These are phyloP conservation scores for Chrysomallon squamiferum DNA, from an alignment of 1,140 invertebrate species.

Conservation along the genomic window DNA sequence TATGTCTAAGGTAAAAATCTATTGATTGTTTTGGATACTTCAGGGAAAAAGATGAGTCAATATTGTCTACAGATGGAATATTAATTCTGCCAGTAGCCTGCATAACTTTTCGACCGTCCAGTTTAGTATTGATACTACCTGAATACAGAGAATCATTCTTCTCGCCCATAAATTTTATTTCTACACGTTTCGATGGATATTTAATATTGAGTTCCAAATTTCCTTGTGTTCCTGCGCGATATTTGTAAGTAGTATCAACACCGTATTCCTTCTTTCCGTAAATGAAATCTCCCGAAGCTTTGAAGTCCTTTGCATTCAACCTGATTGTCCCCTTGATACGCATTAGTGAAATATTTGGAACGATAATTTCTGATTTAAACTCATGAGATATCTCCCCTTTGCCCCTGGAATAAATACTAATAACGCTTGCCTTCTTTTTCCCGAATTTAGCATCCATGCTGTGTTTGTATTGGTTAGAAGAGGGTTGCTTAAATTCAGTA, in stretches of 20 bases:
- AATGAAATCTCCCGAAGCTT: conserved; percentile 12
- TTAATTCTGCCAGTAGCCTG: conserved; percentile 11
- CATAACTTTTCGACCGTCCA: conserved; percentile 32
- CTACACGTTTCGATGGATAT: conserved; percentile 20
- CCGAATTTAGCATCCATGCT: conserved; percentile 6
- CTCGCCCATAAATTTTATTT: conserved; percentile 20
- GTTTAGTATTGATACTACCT: conserved; percentile 32
- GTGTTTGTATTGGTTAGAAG: conserved; percentile 14
- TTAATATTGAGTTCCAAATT: conserved; percentile 17
- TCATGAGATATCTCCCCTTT: not conserved
- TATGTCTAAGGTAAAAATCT: conserved; percentile 20
- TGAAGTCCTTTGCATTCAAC: conserved; percentile 27
- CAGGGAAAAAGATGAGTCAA: conserved; percentile 8
- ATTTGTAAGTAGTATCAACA: conserved; percentile 9
- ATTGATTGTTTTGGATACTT: conserved; percentile 18
- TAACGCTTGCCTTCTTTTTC: not conserved
- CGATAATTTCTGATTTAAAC: conserved; percentile 16
- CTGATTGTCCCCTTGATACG: conserved; percentile 17
- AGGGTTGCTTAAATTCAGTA: conserved; percentile 10
- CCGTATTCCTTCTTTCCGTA: conserved; percentile 14
- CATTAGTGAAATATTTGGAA: conserved; percentile 19
- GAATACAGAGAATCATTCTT: conserved; percentile 14
- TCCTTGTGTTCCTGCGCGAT: conserved; percentile 2
- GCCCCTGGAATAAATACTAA: conserved; percentile 7
- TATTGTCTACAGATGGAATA: conserved; percentile 11